A percentile compares a stretch with the other conserved stretches of the same genome.
These are phyloP conservation scores for Mystacides longicornis DNA, from an alignment of 2,888 invertebrate species.

Conservation along the genomic window DNA sequence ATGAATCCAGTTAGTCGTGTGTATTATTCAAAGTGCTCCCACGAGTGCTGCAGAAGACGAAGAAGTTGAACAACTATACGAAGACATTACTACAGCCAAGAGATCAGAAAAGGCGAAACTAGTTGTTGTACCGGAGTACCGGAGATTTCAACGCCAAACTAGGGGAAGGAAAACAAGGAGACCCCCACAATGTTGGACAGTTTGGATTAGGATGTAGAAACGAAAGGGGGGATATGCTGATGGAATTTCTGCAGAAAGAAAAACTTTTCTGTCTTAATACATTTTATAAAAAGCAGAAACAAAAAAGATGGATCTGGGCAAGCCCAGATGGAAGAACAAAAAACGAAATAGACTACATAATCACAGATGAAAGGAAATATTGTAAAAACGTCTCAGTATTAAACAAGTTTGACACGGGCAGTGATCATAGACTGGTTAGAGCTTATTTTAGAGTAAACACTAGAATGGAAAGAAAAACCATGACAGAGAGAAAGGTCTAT, in stretches of 20 bases:
- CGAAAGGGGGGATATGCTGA: not conserved
- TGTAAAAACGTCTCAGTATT: constrained; percentile 3
- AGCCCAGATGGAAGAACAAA: constrained; percentile 6
- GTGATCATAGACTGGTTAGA: constrained; percentile 5
- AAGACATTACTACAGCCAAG: constrained; percentile 5
- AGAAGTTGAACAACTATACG: constrained; percentile 4
- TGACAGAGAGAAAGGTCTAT: not conserved
- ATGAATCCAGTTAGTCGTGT: constrained; percentile 2
- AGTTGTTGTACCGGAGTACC: constrained; percentile 3
- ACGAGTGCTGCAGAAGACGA: not conserved
- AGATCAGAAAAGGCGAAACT: constrained; percentile 7
- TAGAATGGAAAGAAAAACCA: not conserved
- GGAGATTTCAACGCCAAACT: constrained; percentile 8
- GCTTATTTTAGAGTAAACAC: not conserved
- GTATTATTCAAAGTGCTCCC: not conserved
- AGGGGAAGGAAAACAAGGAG: constrained; percentile 4
- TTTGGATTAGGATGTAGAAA: constrained; percentile 7
- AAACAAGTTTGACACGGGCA: too few relatives aligned
- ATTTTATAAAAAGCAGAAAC: not conserved
- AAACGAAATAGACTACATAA: constrained; percentile 6
- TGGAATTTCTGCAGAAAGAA: not conserved
- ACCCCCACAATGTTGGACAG: constrained; percentile 6
- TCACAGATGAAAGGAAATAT: not conserved
- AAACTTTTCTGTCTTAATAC: not conserved
- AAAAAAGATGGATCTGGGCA: constrained; percentile 7